A percentile compares a stretch with the other conserved stretches of the same genome.
Evolutionary conservation across 2,888 invertebrate genomes (phyloP).

Genomic region (Clanis bilineata): DNA sequence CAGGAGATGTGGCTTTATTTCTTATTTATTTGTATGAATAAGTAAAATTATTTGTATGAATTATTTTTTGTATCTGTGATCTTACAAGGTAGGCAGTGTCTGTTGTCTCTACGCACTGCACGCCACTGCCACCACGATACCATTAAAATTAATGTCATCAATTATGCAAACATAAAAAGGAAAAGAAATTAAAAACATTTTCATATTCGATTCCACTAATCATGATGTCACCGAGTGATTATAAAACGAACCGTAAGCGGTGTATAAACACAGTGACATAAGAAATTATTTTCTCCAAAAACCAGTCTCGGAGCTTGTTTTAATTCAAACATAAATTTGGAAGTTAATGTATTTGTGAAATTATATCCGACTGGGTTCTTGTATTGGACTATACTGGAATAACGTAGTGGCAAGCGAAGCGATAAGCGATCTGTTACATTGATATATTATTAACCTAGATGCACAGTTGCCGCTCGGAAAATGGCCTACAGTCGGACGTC

Average conservation of each 20-base stretch:
- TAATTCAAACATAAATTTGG: slow-evolving; percentile 56
- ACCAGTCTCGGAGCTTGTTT: slow-evolving; percentile 37
- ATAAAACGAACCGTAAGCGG: not conserved
- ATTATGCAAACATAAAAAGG: not conserved
- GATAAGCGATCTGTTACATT: too few relatives aligned
- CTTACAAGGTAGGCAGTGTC: too few relatives aligned
- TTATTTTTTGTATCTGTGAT: too few relatives aligned
- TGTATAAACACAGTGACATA: slow-evolving; percentile 18
- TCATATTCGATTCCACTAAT: slow-evolving; percentile 11
- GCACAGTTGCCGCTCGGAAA: too few relatives aligned
- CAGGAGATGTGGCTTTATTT: too few relatives aligned
- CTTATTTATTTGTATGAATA: too few relatives aligned
- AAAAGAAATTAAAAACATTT: not conserved
- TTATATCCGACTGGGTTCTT: slow-evolving; percentile 44
- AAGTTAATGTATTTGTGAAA: slow-evolving; percentile 48
- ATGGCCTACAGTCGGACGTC: too few relatives aligned
- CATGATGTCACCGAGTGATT: slow-evolving; percentile 3
- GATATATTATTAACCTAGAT: too few relatives aligned
- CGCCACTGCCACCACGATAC: too few relatives aligned
- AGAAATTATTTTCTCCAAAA: slow-evolving; percentile 25
- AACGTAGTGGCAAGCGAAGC: slow-evolving; percentile 13
- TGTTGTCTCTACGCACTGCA: too few relatives aligned
- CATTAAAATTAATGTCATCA: not conserved
- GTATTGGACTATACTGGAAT: slow-evolving; percentile 27
- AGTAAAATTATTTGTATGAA: too few relatives aligned